phyloP scores from a whole-genome alignment of 1,140 invertebrate genomes.

The Drosophila burlai region DNA sequence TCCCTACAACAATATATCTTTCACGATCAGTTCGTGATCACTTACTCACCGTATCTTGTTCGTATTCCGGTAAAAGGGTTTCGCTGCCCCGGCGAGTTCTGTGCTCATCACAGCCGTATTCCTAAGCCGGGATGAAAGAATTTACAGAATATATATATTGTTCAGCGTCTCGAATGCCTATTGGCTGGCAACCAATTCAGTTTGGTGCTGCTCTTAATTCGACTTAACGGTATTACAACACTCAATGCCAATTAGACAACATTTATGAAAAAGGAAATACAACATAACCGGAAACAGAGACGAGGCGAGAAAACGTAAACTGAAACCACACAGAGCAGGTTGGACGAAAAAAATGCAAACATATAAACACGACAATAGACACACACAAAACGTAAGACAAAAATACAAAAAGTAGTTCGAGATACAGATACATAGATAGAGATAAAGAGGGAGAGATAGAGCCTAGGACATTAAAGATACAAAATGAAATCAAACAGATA shows the following conservation, averaged over 20 bases:
- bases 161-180: slow-evolving; percentile 29
- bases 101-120: slow-evolving; percentile 87
- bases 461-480: slow-evolving; percentile 27
- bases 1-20: neutral
- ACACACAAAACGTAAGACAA: slow-evolving; percentile 31
- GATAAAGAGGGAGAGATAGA: slow-evolving; percentile 29
- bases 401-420: slow-evolving; percentile 26
- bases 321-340: slow-evolving; percentile 44
- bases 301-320: slow-evolving; percentile 26
- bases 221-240: slow-evolving; percentile 56
- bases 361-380: slow-evolving; percentile 33
- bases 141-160: slow-evolving; percentile 44
- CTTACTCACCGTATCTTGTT: slow-evolving; percentile 89
- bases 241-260: slow-evolving; percentile 75
- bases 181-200: slow-evolving; percentile 22
- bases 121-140: slow-evolving; percentile 84
- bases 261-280: slow-evolving; percentile 44
- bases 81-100: slow-evolving; percentile 88
- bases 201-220: slow-evolving; percentile 25
- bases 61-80: slow-evolving; percentile 89
- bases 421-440: slow-evolving; percentile 14
- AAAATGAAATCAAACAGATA: slow-evolving; percentile 23
- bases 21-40: slow-evolving; percentile 7
- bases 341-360: slow-evolving; percentile 51
- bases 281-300: slow-evolving; percentile 47